Percentiles rank a stretch among this genome's conserved stretches.
Conservation (phyloP, 1,140 invertebrate genomes). For the Lasioglossum albipes region DNA sequence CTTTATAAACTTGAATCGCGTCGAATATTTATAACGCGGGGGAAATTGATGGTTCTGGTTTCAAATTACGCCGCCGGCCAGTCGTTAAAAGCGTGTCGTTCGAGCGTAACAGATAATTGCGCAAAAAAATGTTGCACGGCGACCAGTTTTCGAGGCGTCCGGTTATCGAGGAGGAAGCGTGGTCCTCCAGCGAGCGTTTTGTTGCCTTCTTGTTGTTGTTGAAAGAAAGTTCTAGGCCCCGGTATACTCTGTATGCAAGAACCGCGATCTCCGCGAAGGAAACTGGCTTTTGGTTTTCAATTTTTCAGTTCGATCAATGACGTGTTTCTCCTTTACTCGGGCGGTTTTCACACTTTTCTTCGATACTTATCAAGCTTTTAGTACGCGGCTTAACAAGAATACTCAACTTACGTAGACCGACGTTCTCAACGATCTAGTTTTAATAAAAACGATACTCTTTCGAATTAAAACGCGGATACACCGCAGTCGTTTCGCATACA, state of each 20-base stretch:
- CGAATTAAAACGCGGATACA: too few species aligned
- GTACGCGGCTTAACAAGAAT: too few species aligned
- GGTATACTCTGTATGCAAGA: neutral
- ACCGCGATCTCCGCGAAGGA: neutral
- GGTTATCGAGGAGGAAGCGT: neutral
- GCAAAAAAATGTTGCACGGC: neutral
- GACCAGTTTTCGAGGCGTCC: slow-evolving; percentile 14
- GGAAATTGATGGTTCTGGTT: slow-evolving; percentile 7
- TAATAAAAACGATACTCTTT: too few species aligned
- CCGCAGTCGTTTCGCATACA: too few species aligned
- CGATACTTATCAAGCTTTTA: too few species aligned
- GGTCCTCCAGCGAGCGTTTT: neutral
- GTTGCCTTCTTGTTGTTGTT: neutral
- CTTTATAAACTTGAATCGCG: neutral
- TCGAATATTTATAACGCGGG: slow-evolving; percentile 20
- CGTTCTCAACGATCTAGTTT: too few species aligned
- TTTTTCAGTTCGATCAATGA: neutral
- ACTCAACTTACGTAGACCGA: too few species aligned
- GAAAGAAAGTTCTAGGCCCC: neutral
- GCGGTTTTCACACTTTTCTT: neutral
- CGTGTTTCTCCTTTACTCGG: neutral
- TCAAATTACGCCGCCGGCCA: neutral
- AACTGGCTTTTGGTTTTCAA: neutral
- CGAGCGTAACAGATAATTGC: neutral
- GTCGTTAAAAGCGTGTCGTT: neutral